Conservation (phyloP, 2,888 invertebrate species). For the Penaeus monodon region DNA sequence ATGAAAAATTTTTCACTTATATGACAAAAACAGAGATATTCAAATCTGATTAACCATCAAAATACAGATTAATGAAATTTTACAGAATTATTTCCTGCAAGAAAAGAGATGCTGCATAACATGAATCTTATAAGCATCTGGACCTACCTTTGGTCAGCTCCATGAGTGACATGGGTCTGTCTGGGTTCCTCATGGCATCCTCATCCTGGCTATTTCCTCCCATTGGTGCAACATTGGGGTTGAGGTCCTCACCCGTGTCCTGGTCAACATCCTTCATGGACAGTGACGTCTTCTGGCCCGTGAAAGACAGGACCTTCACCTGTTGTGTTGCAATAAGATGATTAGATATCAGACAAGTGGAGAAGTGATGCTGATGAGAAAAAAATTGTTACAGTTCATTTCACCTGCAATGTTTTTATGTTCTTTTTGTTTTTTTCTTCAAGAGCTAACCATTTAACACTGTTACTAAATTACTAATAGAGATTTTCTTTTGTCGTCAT, state of each 20-base stretch:
- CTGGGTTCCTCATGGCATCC: constrained; percentile 88
- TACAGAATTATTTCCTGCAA: no score
- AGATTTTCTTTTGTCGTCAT: no score
- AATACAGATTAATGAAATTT: no score
- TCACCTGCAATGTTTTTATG: no score
- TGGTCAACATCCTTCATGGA: constrained; percentile 99
- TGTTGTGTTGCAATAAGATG: constrained; percentile 67
- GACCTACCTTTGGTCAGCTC: constrained; percentile 68
- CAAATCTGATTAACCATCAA: no score
- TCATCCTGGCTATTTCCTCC: constrained; percentile 71
- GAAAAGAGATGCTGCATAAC: no score
- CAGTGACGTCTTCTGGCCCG: constrained; percentile 94
- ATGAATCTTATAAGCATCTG: neutral
- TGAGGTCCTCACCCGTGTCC: constrained; percentile 91
- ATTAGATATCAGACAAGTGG: neutral
- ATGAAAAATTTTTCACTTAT: no score
- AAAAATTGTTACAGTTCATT: no score
- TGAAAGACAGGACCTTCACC: constrained; percentile 89
- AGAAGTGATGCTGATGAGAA: neutral
- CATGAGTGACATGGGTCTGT: constrained; percentile 80
- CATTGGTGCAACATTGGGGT: constrained; percentile 76
- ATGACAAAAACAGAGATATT: no score
- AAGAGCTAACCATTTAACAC: no score
- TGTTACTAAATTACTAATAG: no score
- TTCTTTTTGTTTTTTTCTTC: no score